These are phyloP conservation scores for Ophthalmolycus amberensis DNA, from an alignment of 2,113 vertebrate species.

Conservation along the genomic window DNA sequence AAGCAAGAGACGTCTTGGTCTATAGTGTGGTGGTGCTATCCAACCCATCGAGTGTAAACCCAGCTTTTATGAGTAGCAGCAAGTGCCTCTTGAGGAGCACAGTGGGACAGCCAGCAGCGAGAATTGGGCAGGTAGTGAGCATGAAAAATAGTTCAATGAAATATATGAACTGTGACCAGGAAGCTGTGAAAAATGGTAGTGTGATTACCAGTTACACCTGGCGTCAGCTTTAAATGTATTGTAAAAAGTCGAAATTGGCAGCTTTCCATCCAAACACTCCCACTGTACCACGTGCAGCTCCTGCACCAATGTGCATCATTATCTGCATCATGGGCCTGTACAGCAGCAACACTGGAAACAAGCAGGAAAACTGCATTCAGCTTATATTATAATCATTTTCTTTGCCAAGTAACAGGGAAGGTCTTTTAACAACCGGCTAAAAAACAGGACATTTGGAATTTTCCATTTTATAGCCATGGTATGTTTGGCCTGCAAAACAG, in stretches of 20 bases:
- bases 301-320: not conserved
- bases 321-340: not conserved
- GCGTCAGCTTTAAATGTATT: not conserved
- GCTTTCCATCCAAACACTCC: not conserved
- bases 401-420: not conserved
- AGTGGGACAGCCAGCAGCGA: not conserved
- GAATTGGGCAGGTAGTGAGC: not conserved
- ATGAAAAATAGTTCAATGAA: not conserved
- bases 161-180: constrained; percentile 6
- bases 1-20: not conserved
- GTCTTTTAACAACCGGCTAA: not conserved
- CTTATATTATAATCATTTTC: not conserved
- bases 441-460: not conserved
- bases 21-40: not conserved
- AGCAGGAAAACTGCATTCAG: too few species aligned
- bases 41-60: not conserved
- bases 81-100: not conserved
- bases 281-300: not conserved
- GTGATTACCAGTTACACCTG: not conserved
- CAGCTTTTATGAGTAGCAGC: not conserved
- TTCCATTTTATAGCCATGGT: not conserved
- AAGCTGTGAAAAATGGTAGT: not conserved
- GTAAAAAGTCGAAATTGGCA: not conserved
- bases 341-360: too few species aligned
- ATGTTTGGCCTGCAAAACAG: not conserved